A percentile compares a stretch with the other conserved stretches of the same genome.
Evolutionary conservation across 2,113 vertebrate species (phyloP).

Genomic region (Phrynosoma platyrhinos): DNA sequence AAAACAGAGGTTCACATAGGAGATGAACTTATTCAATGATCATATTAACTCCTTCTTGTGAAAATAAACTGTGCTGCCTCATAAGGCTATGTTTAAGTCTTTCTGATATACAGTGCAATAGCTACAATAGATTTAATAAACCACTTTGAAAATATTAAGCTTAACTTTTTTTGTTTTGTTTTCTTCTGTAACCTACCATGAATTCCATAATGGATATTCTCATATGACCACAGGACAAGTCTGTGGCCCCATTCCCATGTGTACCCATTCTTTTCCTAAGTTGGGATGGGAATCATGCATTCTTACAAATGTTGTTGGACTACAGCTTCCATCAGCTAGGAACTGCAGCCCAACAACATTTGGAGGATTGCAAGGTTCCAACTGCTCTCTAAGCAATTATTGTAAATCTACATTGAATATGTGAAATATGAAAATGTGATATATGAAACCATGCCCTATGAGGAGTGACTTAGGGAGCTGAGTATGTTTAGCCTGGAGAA

Average conservation of each 20-base stretch:
- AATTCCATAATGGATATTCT: conserved; percentile 18
- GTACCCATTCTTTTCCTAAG: background rate
- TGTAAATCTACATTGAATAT: conserved; percentile 21
- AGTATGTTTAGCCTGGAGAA: too few species aligned
- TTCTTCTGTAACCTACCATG: conserved; percentile 11
- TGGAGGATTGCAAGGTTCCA: too few species aligned
- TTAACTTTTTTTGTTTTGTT: conserved; percentile 10
- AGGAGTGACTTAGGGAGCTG: too few species aligned
- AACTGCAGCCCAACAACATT: too few species aligned
- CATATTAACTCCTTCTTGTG: conserved; percentile 44
- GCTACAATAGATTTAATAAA: conserved; percentile 47
- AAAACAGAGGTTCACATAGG: conserved; percentile 56
- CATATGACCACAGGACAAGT: background rate
- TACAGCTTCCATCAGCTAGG: too few species aligned
- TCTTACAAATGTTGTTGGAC: too few species aligned
- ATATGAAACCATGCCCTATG: fast-evolving
- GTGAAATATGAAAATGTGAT: conserved; percentile 12
- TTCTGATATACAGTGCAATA: conserved; percentile 45
- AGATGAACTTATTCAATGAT: conserved; percentile 63
- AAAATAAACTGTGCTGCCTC: conserved; percentile 54
- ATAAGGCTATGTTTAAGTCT: conserved; percentile 27
- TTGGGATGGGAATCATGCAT: too few species aligned
- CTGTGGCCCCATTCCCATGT: background rate
- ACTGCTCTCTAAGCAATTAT: background rate
- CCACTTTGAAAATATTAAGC: conserved; percentile 14